Conservation (phyloP, 2,797 vertebrate genomes). For the Channallabes apus region DNA sequence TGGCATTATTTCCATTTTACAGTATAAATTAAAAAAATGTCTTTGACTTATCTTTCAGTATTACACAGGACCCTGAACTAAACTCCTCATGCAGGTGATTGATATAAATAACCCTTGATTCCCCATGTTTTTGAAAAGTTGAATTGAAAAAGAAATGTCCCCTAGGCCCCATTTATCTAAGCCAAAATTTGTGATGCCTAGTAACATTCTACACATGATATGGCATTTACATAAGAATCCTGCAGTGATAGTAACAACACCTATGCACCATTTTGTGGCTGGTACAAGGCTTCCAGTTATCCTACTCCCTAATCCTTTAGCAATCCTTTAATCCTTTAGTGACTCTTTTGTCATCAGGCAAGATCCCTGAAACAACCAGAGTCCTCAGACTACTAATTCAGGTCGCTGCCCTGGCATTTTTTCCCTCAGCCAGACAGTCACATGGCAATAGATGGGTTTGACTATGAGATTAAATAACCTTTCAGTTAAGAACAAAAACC, state of each 20-base stretch:
- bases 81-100: background rate
- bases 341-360: slow-evolving; percentile 17
- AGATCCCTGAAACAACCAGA: background rate
- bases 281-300: slow-evolving; percentile 1
- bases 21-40: background rate
- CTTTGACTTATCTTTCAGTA: background rate
- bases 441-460: background rate
- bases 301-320: background rate
- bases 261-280: background rate
- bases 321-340: slow-evolving; percentile 22
- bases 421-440: background rate
- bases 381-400: slow-evolving; percentile 10
- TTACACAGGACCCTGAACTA: background rate
- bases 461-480: background rate
- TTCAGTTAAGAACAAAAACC: background rate
- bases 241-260: background rate
- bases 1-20: background rate
- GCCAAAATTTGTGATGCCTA: background rate
- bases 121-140: background rate
- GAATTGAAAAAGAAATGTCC: background rate
- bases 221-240: background rate
- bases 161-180: background rate
- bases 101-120: background rate
- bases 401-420: background rate
- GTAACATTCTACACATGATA: background rate